Base-by-base conservation (phyloP, 2,888 invertebrate genomes). In the Oligia fasciuncula region DNA sequence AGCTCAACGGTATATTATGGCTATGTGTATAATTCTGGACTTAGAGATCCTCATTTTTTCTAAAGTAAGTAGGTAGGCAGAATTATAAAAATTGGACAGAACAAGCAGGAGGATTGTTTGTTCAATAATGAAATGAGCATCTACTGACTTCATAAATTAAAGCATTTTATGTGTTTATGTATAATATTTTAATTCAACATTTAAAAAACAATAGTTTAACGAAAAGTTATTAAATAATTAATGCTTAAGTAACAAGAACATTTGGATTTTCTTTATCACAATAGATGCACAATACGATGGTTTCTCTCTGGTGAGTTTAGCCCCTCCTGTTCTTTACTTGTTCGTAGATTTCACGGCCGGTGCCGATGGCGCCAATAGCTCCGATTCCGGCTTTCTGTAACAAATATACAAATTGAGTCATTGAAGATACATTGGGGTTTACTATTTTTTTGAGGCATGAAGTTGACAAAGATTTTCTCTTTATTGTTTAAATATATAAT, bases 321-420 rank as follows among this genome's bases (percentile, higher is more conserved):
- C 73, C 85, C 71, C 73, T 81, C 46, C 74, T 85, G 84, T 91
- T 87, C 74, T 89, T 89, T 6, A 88, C 29, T 8, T 88, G 81
- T 68, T 89, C 80, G 73, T 90, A 90, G 23, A 91, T 79, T 76
- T 91, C 89, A 43, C 86, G 88, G 5, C 89, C 91, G 4, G 91
- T 87, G 8, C 90, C 90, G 19, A 89, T 83, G 49, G 89, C 88
- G 11, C 88, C 81, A n/a, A 88, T 75, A 1, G 87, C 88, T n/a
- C 90, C 88, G 0, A 91, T n/a, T 46, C 89, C 90, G 9, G 81
- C 82, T 90, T 91, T 91, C 91, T 91, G 90, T 43, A 90, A 90
- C 40, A 76, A 83, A 82, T 46, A 76, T 19, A 46, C 71, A 71
- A 23, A 69, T 40, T 40, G 43, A 60, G 14, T 74, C 0, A 57